Percentiles rank a stretch among this genome's conserved stretches.
These are phyloP conservation scores for Archips xylosteana DNA, from an alignment of 2,888 invertebrate genomes.

Conservation along the genomic window DNA sequence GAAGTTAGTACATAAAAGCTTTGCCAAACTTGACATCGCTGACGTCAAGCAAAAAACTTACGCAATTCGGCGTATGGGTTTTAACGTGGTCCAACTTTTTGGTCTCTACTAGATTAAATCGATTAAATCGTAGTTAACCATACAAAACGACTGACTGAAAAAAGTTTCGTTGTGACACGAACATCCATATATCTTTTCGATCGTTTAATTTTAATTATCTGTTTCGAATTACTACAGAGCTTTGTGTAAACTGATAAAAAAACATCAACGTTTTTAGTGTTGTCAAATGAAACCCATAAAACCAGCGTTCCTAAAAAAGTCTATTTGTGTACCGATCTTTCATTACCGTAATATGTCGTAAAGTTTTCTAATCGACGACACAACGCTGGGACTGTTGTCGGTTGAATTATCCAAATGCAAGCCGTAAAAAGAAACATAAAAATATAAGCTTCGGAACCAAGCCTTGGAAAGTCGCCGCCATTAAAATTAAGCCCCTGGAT, in stretches of 20 bases:
- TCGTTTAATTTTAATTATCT: slow-evolving; percentile 18
- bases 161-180: no score
- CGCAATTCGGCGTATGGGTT: no score
- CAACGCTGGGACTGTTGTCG: slow-evolving; percentile 3
- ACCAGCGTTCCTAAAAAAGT: slow-evolving; percentile 5
- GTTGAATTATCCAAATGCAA: background rate
- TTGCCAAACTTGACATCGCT: no score
- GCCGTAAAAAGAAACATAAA: slow-evolving; percentile 24
- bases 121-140: no score
- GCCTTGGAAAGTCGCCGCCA: background rate
- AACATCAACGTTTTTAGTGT: slow-evolving; percentile 2
- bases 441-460: background rate
- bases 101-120: no score
- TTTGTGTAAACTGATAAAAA: slow-evolving; percentile 28
- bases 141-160: background rate
- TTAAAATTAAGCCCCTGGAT: slow-evolving; percentile 28
- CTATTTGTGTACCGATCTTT: slow-evolving; percentile 21
- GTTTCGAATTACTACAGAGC: slow-evolving; percentile 12
- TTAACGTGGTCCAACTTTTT: no score
- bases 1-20: no score
- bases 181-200: background rate
- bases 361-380: slow-evolving; percentile 21
- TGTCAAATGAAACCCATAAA: slow-evolving; percentile 16
- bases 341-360: slow-evolving; percentile 23
- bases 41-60: no score